These are phyloP conservation scores for Channa striata DNA, from an alignment of 2,797 vertebrate species.

Conservation along the genomic window DNA sequence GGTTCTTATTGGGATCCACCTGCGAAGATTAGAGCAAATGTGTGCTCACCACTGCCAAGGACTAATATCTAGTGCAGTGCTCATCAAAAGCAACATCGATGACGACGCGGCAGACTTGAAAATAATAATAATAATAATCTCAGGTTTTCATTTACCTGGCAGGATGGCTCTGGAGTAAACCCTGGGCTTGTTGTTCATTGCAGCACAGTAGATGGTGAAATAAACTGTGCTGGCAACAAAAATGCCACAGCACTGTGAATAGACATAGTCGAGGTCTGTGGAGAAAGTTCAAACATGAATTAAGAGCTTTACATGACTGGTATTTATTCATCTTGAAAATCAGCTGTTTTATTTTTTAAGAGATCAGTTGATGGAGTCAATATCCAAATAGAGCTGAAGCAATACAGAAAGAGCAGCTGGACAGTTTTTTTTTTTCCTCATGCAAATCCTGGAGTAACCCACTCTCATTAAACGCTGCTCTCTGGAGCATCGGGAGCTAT, in stretches of 20 bases:
- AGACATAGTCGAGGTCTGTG: slow-evolving; percentile 92
- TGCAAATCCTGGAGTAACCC: background rate
- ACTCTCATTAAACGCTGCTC: slow-evolving; percentile 1
- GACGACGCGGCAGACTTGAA: too few species aligned
- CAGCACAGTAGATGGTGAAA: slow-evolving; percentile 89
- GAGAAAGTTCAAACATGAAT: background rate
- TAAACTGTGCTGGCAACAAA: slow-evolving; percentile 90
- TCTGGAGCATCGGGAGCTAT: background rate
- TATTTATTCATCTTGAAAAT: too few species aligned
- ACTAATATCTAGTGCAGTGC: too few species aligned
- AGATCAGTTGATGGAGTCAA: background rate
- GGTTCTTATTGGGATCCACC: too few species aligned
- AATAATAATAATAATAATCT: too few species aligned
- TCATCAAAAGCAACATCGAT: too few species aligned
- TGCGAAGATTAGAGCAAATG: too few species aligned
- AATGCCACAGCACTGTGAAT: slow-evolving; percentile 89
- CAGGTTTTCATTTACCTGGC: slow-evolving; percentile 82
- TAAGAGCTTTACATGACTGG: background rate
- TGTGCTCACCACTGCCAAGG: too few species aligned
- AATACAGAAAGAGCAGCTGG: background rate
- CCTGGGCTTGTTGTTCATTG: slow-evolving; percentile 88
- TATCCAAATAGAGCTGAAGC: background rate
- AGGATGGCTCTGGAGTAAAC: slow-evolving; percentile 88
- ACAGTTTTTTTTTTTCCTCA: background rate
- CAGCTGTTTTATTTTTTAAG: too few species aligned